phyloP scores from a whole-genome alignment of 2,888 invertebrate genomes.

The Tetheella fluctuosa region DNA sequence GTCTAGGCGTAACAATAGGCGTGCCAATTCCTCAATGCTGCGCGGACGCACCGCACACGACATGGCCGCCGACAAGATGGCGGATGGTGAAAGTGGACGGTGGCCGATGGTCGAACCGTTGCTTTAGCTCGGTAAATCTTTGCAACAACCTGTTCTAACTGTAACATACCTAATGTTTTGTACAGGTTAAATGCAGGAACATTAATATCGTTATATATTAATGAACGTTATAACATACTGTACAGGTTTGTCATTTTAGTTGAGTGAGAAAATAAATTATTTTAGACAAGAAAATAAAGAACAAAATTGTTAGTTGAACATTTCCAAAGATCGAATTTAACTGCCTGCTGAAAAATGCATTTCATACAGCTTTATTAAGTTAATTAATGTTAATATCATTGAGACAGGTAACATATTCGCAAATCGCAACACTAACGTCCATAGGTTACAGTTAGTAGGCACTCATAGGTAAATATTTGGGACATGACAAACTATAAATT shows the following conservation, averaged over 20 bases:
- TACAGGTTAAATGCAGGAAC: not conserved
- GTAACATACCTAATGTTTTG: slow-evolving; percentile 18
- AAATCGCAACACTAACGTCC: too few species aligned
- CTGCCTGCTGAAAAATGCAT: not conserved
- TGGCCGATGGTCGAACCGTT: slow-evolving; percentile 56
- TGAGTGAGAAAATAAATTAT: not conserved
- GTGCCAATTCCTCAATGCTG: slow-evolving; percentile 66
- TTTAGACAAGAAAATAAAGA: not conserved
- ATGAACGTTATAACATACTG: not conserved
- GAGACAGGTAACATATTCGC: too few species aligned
- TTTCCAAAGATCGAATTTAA: not conserved
- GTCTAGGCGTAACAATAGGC: slow-evolving; percentile 55
- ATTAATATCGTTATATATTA: not conserved
- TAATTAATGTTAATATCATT: too few species aligned
- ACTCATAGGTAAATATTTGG: not conserved
- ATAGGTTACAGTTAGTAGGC: too few species aligned
- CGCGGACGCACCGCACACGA: slow-evolving; percentile 49
- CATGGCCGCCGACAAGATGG: slow-evolving; percentile 74
- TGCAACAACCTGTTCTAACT: slow-evolving; percentile 55
- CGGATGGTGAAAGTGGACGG: slow-evolving; percentile 78
- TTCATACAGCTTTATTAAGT: too few species aligned
- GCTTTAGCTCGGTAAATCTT: slow-evolving; percentile 44
- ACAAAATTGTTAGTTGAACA: too few species aligned
- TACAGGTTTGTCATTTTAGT: not conserved
- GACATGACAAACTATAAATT: not conserved